Evolutionary conservation across 2,113 vertebrate genomes (phyloP).

Genomic region (Limanda limanda): DNA sequence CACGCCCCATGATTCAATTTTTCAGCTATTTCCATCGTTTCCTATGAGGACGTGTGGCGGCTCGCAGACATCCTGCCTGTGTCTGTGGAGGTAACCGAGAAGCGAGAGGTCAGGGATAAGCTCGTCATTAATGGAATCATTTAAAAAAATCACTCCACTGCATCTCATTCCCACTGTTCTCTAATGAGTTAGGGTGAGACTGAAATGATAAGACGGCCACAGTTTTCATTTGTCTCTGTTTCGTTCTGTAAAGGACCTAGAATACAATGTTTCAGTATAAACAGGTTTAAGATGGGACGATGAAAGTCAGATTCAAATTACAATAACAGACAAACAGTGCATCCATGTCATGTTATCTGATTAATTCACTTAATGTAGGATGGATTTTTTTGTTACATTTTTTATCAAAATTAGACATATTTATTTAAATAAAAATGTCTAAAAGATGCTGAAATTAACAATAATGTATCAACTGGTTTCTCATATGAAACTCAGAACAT

Average conservation of each 20-base stretch:
- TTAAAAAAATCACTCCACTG: constrained; percentile 29
- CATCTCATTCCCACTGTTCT: constrained; percentile 1
- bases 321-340: background rate
- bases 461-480: too few relatives aligned
- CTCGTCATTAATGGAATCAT: constrained; percentile 60
- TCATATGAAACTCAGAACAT: background rate
- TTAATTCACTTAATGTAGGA: background rate
- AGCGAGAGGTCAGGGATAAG: constrained; percentile 64
- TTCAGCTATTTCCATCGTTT: constrained; percentile 67
- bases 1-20: constrained; percentile 61
- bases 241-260: background rate
- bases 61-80: constrained; percentile 74
- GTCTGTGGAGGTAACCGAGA: constrained; percentile 62
- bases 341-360: background rate
- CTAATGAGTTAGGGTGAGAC: background rate
- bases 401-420: too few relatives aligned
- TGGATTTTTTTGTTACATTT: background rate
- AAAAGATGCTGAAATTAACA: too few relatives aligned
- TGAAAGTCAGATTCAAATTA: background rate
- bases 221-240: constrained; percentile 34
- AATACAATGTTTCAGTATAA: background rate
- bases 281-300: background rate
- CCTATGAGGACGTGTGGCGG: constrained; percentile 68
- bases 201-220: background rate
- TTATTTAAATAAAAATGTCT: too few relatives aligned